Percentiles rank a stretch among this genome's conserved stretches.
phyloP scores from a whole-genome alignment of 2,113 vertebrate species.

The Baryphthengus martii region DNA sequence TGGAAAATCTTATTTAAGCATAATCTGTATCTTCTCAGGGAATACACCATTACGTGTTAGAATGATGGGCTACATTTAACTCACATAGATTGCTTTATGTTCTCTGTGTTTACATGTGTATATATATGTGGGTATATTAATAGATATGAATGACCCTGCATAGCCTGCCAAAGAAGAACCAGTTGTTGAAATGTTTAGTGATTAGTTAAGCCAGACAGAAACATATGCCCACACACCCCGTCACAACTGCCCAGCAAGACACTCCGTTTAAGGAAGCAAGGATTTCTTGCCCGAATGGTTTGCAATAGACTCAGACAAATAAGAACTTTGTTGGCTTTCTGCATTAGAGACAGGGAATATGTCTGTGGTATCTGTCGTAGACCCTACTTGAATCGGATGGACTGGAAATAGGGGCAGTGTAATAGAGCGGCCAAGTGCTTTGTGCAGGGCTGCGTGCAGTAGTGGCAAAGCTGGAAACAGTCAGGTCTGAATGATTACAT shows the following conservation, averaged over 20 bases:
- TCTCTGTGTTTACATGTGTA: neutral
- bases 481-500: neutral
- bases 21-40: neutral
- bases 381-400: neutral
- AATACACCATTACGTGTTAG: neutral
- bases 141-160: neutral
- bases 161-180: neutral
- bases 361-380: neutral
- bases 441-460: neutral
- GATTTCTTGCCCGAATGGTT: neutral
- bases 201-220: constrained; percentile 9
- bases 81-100: neutral
- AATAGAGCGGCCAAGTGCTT: neutral
- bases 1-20: neutral
- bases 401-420: neutral
- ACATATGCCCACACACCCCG: neutral
- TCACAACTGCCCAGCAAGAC: neutral
- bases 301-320: neutral
- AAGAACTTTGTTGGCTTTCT: neutral
- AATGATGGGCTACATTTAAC: neutral
- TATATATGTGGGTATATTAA: neutral
- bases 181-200: neutral
- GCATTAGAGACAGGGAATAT: neutral
- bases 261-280: neutral
- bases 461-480: neutral